Percentiles rank a stretch among this genome's conserved stretches.
Evolutionary conservation across 2,113 vertebrate genomes (phyloP).

Genomic region (Lophotis ruficrista): DNA sequence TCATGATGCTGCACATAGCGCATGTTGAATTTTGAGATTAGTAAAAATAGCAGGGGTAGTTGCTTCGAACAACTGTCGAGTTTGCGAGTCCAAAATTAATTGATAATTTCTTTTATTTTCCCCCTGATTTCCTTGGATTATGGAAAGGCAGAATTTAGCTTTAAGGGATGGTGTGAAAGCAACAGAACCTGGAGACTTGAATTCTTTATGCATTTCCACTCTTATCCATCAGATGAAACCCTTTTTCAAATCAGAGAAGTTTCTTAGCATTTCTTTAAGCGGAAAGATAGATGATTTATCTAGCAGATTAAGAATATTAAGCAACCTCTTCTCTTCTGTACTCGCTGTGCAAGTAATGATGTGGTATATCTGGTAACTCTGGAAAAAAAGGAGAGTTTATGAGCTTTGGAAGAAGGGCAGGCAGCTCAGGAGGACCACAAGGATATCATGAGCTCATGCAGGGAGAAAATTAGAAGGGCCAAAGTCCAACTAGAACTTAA

Average conservation of each 20-base stretch:
- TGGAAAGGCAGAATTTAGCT: neutral
- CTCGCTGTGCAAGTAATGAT: neutral
- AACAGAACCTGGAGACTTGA: neutral
- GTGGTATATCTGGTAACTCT: neutral
- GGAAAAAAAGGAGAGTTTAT: too few species aligned
- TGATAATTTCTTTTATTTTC: neutral
- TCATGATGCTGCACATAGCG: neutral
- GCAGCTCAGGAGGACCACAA: too few species aligned
- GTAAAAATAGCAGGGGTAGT: slow-evolving; percentile 23
- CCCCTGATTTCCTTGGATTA: neutral
- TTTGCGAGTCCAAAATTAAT: neutral
- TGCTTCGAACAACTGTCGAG: slow-evolving; percentile 12
- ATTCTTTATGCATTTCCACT: neutral
- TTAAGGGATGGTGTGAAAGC: neutral
- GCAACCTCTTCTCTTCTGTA: neutral
- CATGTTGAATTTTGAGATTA: neutral
- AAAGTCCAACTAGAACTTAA: too few species aligned
- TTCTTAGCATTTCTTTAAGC: neutral
- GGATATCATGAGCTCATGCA: too few species aligned
- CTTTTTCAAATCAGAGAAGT: neutral
- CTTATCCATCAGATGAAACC: neutral
- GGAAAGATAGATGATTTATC: neutral
- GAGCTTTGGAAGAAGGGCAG: too few species aligned
- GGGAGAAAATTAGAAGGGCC: too few species aligned
- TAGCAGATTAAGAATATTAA: neutral